Evolutionary conservation across 2,113 vertebrate genomes (phyloP).

Genomic region (Gadus macrocephalus): DNA sequence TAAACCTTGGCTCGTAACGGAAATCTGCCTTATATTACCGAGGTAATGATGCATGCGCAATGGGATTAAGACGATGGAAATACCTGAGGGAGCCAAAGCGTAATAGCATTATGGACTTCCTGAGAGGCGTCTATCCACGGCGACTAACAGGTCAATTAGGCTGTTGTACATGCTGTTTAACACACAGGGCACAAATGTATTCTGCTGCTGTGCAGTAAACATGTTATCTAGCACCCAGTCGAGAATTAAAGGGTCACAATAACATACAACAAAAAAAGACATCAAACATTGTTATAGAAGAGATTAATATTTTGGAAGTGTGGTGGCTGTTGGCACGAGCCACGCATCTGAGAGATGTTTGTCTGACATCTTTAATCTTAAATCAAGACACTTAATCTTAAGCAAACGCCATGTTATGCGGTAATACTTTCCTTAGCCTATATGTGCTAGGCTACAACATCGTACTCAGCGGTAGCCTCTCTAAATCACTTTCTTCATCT

Average conservation of each 20-base stretch:
- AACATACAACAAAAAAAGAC: not conserved
- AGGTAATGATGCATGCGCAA: conserved; percentile 72
- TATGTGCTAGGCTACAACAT: conserved; percentile 48
- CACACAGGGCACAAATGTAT: conserved; percentile 16
- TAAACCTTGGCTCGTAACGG: conserved; percentile 60
- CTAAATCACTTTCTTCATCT: conserved; percentile 62
- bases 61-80: conserved; percentile 62
- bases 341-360: conserved; percentile 39
- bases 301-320: not conserved
- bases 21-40: conserved; percentile 65
- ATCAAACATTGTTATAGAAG: not conserved
- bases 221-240: no score
- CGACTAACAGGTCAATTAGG: conserved; percentile 69
- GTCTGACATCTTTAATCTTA: conserved; percentile 63
- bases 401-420: conserved; percentile 44
- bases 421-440: conserved; percentile 53
- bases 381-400: conserved; percentile 61
- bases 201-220: conserved; percentile 8
- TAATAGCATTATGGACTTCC: conserved; percentile 56
- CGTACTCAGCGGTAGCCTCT: conserved; percentile 44
- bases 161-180: conserved; percentile 49
- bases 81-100: conserved; percentile 56
- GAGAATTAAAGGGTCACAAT: not conserved
- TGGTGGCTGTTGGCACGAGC: conserved; percentile 8
- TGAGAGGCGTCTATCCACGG: conserved; percentile 36